Evolutionary conservation across 2,797 vertebrate genomes (phyloP).

Genomic region (Arrhamphus sclerolepis): DNA sequence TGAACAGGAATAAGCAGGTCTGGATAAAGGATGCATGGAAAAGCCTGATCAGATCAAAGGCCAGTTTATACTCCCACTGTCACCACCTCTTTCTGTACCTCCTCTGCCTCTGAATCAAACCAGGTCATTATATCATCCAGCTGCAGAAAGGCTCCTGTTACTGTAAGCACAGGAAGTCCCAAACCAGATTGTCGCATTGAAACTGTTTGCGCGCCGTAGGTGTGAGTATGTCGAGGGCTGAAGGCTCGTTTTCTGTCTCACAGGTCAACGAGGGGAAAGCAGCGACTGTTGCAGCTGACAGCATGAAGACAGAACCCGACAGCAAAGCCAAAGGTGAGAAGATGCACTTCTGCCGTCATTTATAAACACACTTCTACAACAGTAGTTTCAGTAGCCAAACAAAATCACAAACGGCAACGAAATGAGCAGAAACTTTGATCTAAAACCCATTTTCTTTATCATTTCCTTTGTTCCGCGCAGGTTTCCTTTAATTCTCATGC

Average conservation of each 20-base stretch:
- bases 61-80: too few relatives aligned
- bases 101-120: too few relatives aligned
- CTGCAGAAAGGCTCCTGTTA: background rate
- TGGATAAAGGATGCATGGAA: too few relatives aligned
- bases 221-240: background rate
- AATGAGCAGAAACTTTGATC: background rate
- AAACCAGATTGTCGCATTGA: background rate
- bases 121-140: background rate
- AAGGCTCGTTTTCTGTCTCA: slow-evolving; percentile 14
- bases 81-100: too few relatives aligned
- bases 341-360: background rate
- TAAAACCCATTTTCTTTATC: slow-evolving; percentile 4
- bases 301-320: slow-evolving; percentile 90
- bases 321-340: slow-evolving; percentile 89
- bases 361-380: too few relatives aligned
- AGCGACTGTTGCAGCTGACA: slow-evolving; percentile 80
- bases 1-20: too few relatives aligned
- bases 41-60: too few relatives aligned
- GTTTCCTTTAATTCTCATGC: slow-evolving; percentile 45
- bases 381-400: background rate
- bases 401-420: background rate
- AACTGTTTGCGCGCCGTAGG: background rate
- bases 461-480: slow-evolving; percentile 32
- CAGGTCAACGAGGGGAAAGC: slow-evolving; percentile 85
- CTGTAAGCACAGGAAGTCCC: slow-evolving; percentile 8